Percentiles rank a stretch among this genome's conserved stretches.
Conservation (phyloP, 2,888 invertebrate genomes). For the Cheilosia pagana region DNA sequence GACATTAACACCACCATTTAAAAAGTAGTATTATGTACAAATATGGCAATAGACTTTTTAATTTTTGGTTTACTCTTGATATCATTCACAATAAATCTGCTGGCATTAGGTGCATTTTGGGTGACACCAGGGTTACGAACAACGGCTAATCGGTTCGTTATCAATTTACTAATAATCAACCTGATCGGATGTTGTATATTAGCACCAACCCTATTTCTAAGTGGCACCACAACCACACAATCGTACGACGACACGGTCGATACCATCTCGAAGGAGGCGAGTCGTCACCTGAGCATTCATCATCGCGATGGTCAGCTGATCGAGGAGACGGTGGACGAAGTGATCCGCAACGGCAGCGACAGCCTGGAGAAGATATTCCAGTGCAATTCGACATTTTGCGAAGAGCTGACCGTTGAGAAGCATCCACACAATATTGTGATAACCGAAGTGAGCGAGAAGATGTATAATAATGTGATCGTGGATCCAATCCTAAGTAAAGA, state of each 20-base stretch:
- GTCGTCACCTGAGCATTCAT: constrained; percentile 80
- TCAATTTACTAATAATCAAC: constrained; percentile 83
- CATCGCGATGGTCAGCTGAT: constrained; percentile 80
- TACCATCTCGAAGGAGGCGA: constrained; percentile 79
- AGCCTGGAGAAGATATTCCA: constrained; percentile 80
- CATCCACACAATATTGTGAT: constrained; percentile 79
- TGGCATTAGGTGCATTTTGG: constrained; percentile 84
- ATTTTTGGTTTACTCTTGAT: constrained; percentile 83
- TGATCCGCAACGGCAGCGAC: constrained; percentile 57
- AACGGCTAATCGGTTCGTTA: constrained; percentile 83
- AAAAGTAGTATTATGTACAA: constrained; percentile 77
- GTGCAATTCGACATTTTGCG: constrained; percentile 80
- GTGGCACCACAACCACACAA: constrained; percentile 63
- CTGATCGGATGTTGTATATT: constrained; percentile 82
- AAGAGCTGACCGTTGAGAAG: constrained; percentile 80
- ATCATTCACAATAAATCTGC: constrained; percentile 82
- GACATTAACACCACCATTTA: constrained; percentile 40
- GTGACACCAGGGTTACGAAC: constrained; percentile 83
- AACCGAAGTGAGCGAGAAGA: constrained; percentile 80
- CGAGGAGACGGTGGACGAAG: constrained; percentile 76
- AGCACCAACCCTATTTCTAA: constrained; percentile 82
- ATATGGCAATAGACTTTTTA: constrained; percentile 83
- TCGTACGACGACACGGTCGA: constrained; percentile 80
- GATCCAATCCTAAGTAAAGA: constrained; percentile 65
- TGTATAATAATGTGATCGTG: constrained; percentile 71